Evolutionary conservation across 2,113 vertebrate genomes (phyloP).

Genomic region (Stigmatopora argus): DNA sequence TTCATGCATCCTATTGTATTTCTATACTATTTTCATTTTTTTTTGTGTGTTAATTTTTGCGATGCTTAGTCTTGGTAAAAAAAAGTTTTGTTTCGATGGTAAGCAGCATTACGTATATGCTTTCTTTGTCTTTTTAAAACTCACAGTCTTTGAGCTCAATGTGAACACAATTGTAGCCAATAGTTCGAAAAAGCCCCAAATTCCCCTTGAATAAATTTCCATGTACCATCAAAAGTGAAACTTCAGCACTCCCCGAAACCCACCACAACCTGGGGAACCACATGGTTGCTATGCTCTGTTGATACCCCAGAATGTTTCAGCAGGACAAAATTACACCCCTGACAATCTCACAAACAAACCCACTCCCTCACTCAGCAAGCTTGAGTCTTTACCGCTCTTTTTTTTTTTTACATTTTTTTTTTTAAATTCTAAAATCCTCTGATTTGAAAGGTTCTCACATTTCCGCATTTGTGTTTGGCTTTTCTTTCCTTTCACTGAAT

Average conservation of each 20-base stretch:
- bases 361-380: neutral
- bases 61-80: neutral
- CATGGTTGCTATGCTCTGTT: conserved; percentile 46
- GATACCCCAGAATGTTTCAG: conserved; percentile 52
- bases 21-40: neutral
- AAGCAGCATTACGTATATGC: neutral
- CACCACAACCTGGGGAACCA: conserved; percentile 39
- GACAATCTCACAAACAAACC: conserved; percentile 17
- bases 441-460: conserved; percentile 6
- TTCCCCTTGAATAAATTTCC: conserved; percentile 18
- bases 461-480: conserved; percentile 26
- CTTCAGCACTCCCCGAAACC: conserved; percentile 4
- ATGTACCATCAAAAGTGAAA: conserved; percentile 25
- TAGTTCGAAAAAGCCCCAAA: conserved; percentile 20
- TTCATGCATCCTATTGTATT: too few species aligned
- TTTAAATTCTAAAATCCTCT: conserved; percentile 17
- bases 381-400: conserved; percentile 19
- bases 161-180: neutral
- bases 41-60: neutral
- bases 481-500: conserved; percentile 27
- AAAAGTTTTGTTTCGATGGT: neutral
- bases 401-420: conserved; percentile 28
- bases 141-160: neutral
- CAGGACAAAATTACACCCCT: conserved; percentile 48
- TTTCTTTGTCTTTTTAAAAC: neutral